Evolutionary conservation across 2,113 vertebrate genomes (phyloP).

Genomic region (Puma concolor): DNA sequence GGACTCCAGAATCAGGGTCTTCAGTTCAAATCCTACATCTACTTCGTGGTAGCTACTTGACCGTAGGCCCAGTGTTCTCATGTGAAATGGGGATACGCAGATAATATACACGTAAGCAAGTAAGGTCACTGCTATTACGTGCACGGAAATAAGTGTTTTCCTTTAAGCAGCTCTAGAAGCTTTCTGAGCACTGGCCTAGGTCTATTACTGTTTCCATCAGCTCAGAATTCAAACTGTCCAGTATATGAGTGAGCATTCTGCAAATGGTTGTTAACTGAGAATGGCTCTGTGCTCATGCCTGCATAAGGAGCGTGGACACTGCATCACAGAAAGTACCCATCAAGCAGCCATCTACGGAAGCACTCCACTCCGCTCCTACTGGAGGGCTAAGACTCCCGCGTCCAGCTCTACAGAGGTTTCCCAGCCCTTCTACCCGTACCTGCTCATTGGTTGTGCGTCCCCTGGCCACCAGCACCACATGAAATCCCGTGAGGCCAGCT

Average conservation of each 20-base stretch:
- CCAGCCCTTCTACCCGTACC: constrained; percentile 76
- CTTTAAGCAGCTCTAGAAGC: neutral
- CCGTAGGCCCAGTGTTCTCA: neutral
- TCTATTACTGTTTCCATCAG: neutral
- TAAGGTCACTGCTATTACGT: neutral
- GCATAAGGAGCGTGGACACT: neutral
- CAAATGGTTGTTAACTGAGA: neutral
- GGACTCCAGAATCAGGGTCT: neutral
- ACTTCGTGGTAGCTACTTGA: neutral
- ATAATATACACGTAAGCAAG: neutral
- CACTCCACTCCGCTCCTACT: neutral
- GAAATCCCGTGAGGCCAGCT: constrained; percentile 96
- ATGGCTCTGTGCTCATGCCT: neutral
- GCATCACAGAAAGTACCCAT: neutral
- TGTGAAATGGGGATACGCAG: neutral
- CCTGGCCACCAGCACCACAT: constrained; percentile 96
- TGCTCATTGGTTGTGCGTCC: constrained; percentile 98
- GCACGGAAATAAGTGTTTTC: neutral
- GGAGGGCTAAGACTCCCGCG: too few species aligned
- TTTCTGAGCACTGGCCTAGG: neutral
- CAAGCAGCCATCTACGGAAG: neutral
- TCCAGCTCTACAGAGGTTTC: neutral
- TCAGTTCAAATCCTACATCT: neutral
- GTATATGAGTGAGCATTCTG: neutral
- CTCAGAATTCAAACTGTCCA: neutral